phyloP scores from a whole-genome alignment of 2,113 vertebrate species.

The Plectropomus leopardus region DNA sequence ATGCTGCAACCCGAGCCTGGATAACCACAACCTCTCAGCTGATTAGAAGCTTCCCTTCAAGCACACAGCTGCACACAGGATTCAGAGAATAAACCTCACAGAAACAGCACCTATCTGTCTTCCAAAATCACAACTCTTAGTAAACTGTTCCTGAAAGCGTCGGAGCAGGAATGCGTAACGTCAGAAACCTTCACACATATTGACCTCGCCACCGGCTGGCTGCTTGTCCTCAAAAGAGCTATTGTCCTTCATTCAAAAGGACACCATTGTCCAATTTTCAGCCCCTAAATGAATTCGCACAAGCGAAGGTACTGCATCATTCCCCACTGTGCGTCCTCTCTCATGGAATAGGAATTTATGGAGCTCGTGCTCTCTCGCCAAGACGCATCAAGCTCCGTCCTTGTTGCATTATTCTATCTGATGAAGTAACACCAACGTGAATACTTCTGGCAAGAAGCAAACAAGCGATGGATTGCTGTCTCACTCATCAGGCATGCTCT shows the following conservation, averaged over 20 bases:
- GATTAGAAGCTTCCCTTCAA: constrained; percentile 39
- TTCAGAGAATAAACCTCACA: constrained; percentile 7
- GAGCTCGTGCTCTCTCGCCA: constrained; percentile 10
- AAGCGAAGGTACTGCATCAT: constrained; percentile 59
- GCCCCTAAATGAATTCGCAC: constrained; percentile 48
- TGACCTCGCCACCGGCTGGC: constrained; percentile 35
- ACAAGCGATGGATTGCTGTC: constrained; percentile 23
- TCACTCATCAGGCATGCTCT: constrained; percentile 53
- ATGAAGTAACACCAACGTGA: constrained; percentile 47
- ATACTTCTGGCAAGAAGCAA: constrained; percentile 35
- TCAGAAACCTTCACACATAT: constrained; percentile 54
- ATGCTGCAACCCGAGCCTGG: constrained; percentile 18
- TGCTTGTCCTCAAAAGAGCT: constrained; percentile 67
- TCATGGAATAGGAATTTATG: constrained; percentile 60
- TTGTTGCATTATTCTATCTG: constrained; percentile 45
- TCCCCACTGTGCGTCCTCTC: constrained; percentile 56
- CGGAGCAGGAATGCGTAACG: constrained; percentile 43
- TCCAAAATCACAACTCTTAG: constrained; percentile 15
- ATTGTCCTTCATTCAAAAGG: constrained; percentile 69
- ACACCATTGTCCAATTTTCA: constrained; percentile 66
- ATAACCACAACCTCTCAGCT: constrained; percentile 41
- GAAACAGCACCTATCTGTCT: constrained; percentile 28
- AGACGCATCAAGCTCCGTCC: constrained; percentile 22
- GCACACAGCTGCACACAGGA: constrained; percentile 9
- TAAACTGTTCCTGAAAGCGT: constrained; percentile 33